Percentiles rank a stretch among this genome's conserved stretches.
phyloP scores from a whole-genome alignment of 2,113 vertebrate genomes.

The Gambusia holbrooki region DNA sequence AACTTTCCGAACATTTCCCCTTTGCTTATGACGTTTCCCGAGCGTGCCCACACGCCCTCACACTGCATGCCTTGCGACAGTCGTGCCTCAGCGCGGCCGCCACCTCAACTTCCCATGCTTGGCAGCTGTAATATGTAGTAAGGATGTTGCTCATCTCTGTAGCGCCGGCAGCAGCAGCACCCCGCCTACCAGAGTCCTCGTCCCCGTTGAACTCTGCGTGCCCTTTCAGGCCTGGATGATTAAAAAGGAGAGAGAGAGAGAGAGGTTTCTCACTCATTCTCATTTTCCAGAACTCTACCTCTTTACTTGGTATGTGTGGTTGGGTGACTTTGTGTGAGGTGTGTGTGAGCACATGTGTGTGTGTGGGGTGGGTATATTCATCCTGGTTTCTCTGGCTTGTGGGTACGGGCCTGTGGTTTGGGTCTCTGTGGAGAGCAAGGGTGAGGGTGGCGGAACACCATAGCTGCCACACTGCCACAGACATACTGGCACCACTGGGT shows the following conservation, averaged over 20 bases:
- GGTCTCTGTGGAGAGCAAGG: constrained; percentile 68
- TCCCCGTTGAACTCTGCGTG: constrained; percentile 80
- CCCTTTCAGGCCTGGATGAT: constrained; percentile 78
- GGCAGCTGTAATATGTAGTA: constrained; percentile 39
- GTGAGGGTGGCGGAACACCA: constrained; percentile 80
- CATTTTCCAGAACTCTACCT: constrained; percentile 81
- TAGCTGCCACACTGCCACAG: constrained; percentile 80
- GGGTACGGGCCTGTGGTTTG: constrained; percentile 82
- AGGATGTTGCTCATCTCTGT: constrained; percentile 73
- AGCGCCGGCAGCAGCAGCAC: constrained; percentile 58
- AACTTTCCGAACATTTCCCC: background rate
- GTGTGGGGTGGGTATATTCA: constrained; percentile 74
- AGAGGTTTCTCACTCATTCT: constrained; percentile 75
- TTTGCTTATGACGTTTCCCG: background rate
- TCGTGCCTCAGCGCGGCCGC: constrained; percentile 45
- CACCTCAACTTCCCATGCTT: constrained; percentile 56
- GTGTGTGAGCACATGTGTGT: constrained; percentile 34
- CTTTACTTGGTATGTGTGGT: constrained; percentile 80
- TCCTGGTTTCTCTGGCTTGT: constrained; percentile 78
- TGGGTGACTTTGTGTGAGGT: constrained; percentile 49
- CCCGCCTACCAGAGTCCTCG: constrained; percentile 61
- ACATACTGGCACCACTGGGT: constrained; percentile 81
- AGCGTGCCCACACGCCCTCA: constrained; percentile 6
- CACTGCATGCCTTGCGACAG: constrained; percentile 26
- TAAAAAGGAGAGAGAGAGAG: constrained; percentile 74